Evolutionary conservation across 2,888 invertebrate species (phyloP).

Genomic region (Herminia tarsipennalis): DNA sequence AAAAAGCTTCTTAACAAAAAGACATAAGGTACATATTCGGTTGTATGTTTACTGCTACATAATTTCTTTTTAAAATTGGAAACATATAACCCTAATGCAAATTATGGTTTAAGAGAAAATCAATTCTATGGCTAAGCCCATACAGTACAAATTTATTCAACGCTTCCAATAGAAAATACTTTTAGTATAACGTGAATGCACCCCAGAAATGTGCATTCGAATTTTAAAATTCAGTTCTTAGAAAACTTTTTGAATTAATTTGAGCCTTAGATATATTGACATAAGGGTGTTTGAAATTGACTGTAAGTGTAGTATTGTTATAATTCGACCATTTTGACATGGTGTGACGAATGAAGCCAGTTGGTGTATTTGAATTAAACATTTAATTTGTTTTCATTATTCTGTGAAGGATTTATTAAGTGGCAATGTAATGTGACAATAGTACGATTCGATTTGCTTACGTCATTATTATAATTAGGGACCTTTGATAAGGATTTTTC

Average conservation of each 20-base stretch:
- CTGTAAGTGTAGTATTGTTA: constrained; percentile 8
- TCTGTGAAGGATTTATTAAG: constrained; percentile 63
- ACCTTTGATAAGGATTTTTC: constrained; percentile 7
- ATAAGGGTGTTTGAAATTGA: constrained; percentile 2
- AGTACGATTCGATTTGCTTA: constrained; percentile 66
- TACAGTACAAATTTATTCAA: neutral
- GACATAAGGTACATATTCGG: neutral
- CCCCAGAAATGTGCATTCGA: constrained; percentile 10
- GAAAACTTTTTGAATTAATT: constrained; percentile 3
- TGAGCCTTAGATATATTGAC: rapidly evolving
- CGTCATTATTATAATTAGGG: constrained; percentile 71
- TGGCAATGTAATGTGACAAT: constrained; percentile 56
- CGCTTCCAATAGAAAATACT: neutral
- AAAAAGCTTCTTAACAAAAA: neutral
- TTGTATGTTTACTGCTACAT: neutral
- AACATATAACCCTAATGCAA: neutral
- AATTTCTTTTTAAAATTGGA: neutral
- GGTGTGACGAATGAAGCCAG: constrained; percentile 72
- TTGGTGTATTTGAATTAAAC: constrained; percentile 79
- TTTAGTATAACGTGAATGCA: neutral
- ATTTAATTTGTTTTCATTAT: constrained; percentile 82
- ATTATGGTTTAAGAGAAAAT: neutral
- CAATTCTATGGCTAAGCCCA: rapidly evolving
- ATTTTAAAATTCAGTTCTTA: neutral
- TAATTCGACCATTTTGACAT: constrained; percentile 45